Base-by-base conservation (phyloP, 2,113 vertebrate genomes). In the Leucopsar rothschildi region DNA sequence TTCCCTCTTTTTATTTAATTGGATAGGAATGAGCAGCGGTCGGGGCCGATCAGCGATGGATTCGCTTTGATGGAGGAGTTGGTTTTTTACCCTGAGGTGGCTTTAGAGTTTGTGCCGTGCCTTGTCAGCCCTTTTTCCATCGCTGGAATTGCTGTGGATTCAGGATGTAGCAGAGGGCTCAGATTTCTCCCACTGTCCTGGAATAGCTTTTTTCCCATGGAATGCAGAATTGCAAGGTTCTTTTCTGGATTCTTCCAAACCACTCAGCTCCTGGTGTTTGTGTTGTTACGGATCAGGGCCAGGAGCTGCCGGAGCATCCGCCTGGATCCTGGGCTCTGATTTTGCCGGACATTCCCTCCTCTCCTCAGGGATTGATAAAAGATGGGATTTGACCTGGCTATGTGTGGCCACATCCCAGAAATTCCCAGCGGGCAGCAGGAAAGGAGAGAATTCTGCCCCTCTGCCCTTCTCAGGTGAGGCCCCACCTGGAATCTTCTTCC, bases 311-410 rank as follows among this genome's bases (percentile, higher is more conserved):
- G 6, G 69, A 71, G n/a, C 6, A 22, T 25, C 50, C 11, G 3
- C 12, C 10, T 10, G 60, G 60, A 8, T 56, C 39, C 66, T 5
- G 27, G 81, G 57, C 63, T 76, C 69, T 9, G 37, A 9, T 66
- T 64, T 55, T 29, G 11, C 31, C 2, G 1, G 24, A 16, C 1
- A 1, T 64, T 75, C 42, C 17, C 16, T 24, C 37, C 29, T 24
- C 12, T 68, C 29, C 40, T 23, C 10, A 4, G 1, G 8, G 55
- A 28, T 11, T 17, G 42, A 27, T 40, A 24, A 40, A 63, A 85
- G 76, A 15, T 0, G 2, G 15, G 49, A 68, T 15, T 2, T 5
- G 24, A 57, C 18, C 47, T 0, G 1, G 53, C 27, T 37, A 27
- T 21, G 57, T 22, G 57, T 17, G 49, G 33, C 29, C 57, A 33